A percentile compares a stretch with the other conserved stretches of the same genome.
Evolutionary conservation across 2,113 vertebrate genomes (phyloP).

Genomic region (Actinemys pallida): DNA sequence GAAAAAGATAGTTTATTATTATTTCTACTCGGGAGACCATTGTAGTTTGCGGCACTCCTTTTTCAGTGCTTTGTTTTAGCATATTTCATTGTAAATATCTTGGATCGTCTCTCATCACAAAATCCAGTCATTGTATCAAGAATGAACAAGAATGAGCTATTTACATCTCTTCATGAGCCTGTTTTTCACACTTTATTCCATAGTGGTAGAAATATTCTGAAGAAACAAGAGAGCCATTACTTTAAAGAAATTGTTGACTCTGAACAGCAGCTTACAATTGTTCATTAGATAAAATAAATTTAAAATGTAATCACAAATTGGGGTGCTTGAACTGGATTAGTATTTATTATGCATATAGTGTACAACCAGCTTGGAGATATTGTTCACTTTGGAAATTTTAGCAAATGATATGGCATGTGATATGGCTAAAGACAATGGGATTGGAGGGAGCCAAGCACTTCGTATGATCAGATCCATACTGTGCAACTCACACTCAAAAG

Average conservation of each 20-base stretch:
- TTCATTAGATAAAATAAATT: neutral
- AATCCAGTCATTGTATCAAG: neutral
- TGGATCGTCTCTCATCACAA: too few relatives aligned
- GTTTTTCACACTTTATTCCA: neutral
- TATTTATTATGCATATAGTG: neutral
- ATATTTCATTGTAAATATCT: neutral
- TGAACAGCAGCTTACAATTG: neutral
- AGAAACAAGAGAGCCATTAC: neutral
- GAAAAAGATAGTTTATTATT: neutral
- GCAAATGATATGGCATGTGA: neutral
- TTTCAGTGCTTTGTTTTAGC: neutral
- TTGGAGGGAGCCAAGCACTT: constrained; percentile 2
- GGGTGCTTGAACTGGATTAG: neutral
- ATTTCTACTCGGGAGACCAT: neutral
- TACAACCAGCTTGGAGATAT: neutral
- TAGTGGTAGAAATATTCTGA: neutral
- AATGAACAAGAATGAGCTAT: neutral
- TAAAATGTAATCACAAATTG: neutral
- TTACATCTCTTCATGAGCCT: neutral
- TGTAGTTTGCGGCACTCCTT: neutral
- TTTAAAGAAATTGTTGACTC: neutral
- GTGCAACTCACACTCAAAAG: neutral
- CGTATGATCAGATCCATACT: neutral
- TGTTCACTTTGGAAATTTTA: neutral
- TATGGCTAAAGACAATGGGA: neutral